phyloP scores from a whole-genome alignment of 1,140 invertebrate species.

The Colletes gigas region DNA sequence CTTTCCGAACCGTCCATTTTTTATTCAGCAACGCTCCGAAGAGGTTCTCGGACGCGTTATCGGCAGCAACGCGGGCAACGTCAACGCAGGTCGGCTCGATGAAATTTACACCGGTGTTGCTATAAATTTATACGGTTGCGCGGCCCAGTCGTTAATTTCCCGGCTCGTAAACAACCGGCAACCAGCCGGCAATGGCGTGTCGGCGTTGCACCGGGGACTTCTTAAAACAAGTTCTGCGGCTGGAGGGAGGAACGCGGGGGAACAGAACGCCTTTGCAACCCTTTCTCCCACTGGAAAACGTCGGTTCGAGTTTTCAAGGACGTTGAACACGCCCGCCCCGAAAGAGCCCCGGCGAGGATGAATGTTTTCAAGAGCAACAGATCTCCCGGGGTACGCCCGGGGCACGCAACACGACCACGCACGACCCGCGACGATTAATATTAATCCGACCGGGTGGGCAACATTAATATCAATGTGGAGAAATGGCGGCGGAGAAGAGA shows the following conservation, averaged over 20 bases:
- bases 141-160: conserved; percentile 8
- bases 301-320: conserved; percentile 59
- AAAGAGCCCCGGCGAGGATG: conserved; percentile 40
- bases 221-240: conserved; percentile 47
- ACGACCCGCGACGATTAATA: conserved; percentile 62
- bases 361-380: conserved; percentile 59
- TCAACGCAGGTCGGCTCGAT: not conserved
- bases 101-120: not conserved
- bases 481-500: not conserved
- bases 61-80: too few relatives aligned
- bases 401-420: conserved; percentile 49
- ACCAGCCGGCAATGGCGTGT: not conserved
- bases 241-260: not conserved
- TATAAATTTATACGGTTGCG: conserved; percentile 21
- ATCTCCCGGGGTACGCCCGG: conserved; percentile 41
- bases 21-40: too few relatives aligned
- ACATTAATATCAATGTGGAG: conserved; percentile 66
- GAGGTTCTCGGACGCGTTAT: too few relatives aligned
- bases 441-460: conserved; percentile 47
- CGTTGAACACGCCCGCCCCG: conserved; percentile 48
- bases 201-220: conserved; percentile 34
- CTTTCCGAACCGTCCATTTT: too few relatives aligned
- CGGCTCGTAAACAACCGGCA: conserved; percentile 15
- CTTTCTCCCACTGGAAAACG: conserved; percentile 36
- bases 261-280: conserved; percentile 16